Conservation (phyloP, 1,140 invertebrate species). For the Pseudachorutes palmiensis region DNA sequence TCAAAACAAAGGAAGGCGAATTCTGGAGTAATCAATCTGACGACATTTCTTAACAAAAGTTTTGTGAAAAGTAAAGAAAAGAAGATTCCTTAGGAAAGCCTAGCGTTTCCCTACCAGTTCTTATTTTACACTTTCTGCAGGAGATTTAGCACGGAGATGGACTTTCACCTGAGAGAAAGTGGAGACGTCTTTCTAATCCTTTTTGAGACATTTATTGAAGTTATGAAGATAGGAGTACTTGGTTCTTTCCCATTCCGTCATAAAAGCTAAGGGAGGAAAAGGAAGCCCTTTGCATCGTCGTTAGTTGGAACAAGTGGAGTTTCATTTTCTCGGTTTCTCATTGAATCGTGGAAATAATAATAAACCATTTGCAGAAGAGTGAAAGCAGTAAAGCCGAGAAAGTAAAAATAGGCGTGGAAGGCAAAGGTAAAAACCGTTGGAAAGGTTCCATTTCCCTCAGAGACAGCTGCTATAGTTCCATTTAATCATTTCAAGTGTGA, state of each 20-base stretch:
- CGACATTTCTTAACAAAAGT: neutral
- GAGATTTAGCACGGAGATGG: no score
- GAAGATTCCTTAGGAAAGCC: neutral
- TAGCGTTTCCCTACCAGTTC: no score
- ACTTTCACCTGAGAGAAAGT: neutral
- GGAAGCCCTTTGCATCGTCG: neutral
- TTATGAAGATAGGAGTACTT: neutral
- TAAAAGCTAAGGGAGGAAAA: neutral
- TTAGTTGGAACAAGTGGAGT: no score
- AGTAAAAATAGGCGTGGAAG: neutral
- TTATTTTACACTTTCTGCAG: no score
- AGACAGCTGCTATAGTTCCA: neutral
- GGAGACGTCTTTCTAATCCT: slow-evolving; percentile 6
- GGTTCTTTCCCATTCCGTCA: neutral
- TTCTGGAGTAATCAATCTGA: neutral
- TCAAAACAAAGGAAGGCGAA: neutral
- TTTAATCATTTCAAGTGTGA: neutral
- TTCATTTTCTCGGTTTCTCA: neutral
- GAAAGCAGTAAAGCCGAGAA: neutral
- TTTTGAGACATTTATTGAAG: slow-evolving; percentile 4
- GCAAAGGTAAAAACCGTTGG: neutral
- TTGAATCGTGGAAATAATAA: neutral
- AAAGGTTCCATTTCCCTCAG: neutral
- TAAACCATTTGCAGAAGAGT: neutral
- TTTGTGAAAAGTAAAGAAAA: neutral